A percentile compares a stretch with the other conserved stretches of the same genome.
These are phyloP conservation scores for Rhabditoides inermis DNA, from an alignment of 2,888 invertebrate genomes.

Conservation along the genomic window DNA sequence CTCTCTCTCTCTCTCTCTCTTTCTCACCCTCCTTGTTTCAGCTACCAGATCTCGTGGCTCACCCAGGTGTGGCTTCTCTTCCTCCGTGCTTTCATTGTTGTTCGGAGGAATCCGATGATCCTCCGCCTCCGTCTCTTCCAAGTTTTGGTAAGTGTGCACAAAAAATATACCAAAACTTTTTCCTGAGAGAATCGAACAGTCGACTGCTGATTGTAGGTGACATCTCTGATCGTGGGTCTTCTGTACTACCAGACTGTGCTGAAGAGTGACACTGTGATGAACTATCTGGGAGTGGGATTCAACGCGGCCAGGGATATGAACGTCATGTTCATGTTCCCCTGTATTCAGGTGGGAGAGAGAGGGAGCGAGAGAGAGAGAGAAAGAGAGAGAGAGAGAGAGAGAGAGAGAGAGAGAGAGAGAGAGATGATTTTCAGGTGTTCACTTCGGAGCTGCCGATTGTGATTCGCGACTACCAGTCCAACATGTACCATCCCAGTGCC, in stretches of 20 bases:
- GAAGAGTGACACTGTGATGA: constrained; percentile 80
- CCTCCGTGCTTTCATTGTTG: constrained; percentile 82
- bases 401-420: too few species aligned
- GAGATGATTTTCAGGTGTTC: constrained; percentile 71
- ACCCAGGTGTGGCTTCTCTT: constrained; percentile 78
- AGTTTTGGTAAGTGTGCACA: constrained; percentile 76
- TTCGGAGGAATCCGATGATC: constrained; percentile 78
- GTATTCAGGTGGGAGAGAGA: constrained; percentile 82
- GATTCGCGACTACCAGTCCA: constrained; percentile 77
- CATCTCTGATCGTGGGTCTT: constrained; percentile 72
- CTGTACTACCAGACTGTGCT: constrained; percentile 75
- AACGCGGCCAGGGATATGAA: constrained; percentile 85
- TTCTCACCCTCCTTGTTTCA: neutral
- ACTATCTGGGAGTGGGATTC: constrained; percentile 81
- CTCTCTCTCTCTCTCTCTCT: neutral
- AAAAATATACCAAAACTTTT: neutral
- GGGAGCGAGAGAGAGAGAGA: too few species aligned
- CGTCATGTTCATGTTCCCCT: constrained; percentile 82
- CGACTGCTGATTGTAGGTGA: constrained; percentile 67
- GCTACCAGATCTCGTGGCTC: constrained; percentile 76
- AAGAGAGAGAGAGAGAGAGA: too few species aligned
- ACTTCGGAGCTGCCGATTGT: constrained; percentile 79
- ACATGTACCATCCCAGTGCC: constrained; percentile 79
- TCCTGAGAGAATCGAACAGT: neutral
- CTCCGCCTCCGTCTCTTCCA: constrained; percentile 78